Percentiles rank a stretch among this genome's conserved stretches.
Evolutionary conservation across 2,888 invertebrate species (phyloP).

Genomic region (Belgica antarctica): DNA sequence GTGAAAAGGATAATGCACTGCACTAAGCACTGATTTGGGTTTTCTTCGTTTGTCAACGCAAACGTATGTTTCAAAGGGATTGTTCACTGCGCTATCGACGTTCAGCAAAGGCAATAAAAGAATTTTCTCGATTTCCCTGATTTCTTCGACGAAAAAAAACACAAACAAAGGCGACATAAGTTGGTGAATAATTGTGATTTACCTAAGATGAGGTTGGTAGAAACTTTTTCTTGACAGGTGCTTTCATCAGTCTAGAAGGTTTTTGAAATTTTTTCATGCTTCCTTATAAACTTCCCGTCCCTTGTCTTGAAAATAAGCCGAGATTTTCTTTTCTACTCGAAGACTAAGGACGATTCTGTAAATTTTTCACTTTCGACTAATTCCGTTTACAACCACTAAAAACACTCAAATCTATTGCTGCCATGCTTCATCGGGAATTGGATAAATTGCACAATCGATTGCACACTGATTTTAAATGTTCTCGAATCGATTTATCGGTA

Average conservation of each 20-base stretch:
- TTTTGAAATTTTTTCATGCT: neutral
- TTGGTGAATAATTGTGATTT: neutral
- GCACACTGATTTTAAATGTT: too few species aligned
- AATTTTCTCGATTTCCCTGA: neutral
- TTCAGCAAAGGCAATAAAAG: neutral
- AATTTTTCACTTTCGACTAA: too few species aligned
- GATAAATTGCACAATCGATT: too few species aligned
- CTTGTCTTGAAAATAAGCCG: neutral
- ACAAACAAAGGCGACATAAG: neutral
- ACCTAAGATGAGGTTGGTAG: neutral
- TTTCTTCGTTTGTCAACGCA: too few species aligned
- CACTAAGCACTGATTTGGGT: too few species aligned
- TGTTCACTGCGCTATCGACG: neutral
- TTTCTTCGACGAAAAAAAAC: neutral
- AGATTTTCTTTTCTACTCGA: neutral
- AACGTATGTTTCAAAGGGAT: neutral
- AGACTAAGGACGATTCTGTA: neutral
- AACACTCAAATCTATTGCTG: too few species aligned
- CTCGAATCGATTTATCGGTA: too few species aligned
- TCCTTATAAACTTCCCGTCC: neutral
- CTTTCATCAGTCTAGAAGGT: neutral
- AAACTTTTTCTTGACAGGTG: neutral
- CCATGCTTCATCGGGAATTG: too few species aligned
- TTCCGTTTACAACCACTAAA: too few species aligned
- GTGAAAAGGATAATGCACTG: too few species aligned